Base-by-base conservation (phyloP, 2,113 vertebrate species). In the Passer montanus region DNA sequence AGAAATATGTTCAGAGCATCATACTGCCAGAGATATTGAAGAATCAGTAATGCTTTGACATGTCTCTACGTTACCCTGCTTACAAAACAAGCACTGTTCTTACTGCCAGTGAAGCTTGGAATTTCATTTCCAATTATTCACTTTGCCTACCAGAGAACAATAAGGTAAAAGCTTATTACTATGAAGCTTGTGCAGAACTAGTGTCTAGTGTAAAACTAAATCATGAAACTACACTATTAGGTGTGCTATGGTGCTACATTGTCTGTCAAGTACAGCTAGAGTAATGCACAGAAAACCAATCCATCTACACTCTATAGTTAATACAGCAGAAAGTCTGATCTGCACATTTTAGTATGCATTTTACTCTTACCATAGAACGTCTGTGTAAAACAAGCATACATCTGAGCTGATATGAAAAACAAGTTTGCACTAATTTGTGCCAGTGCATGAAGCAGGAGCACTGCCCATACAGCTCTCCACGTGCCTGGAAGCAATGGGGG, bases 11-110 rank as follows among this genome's bases (percentile, higher is more conserved):
- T 87, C 70, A 78, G 78, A 64, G 24, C n/a, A 58, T 58, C 84
- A 46, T 12, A 75, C 16, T 7, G 11, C 13, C 66, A 68, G 62
- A 60, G 41, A 93, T 85, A 85, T 18, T 94, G 95, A 95, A 60
- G 82, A 68, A 94, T 85, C 92, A 79, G 90, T 87, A 95, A 89
- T 56, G 53, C 28, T 94, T 90, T 94, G 90, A 91, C 82, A 76
- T 68, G 58, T 41, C 74, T 70, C 56, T 78, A 63, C 69, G 50
- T 66, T 19, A 55, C 11, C n/a, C 15, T 46, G 37, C 59, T 94
- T 67, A 70, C 60, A 68, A 91, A 91, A 91, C 62, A 89, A 82
- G 52, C 47, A 20, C 56, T 79, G 63, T 37, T 82, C 78, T 64
- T 60, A 56, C 33, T 91, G 44, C 70, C 75, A 79, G 24, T 44